Evolutionary conservation across 2,888 invertebrate species (phyloP).

Genomic region (Tachina lurida): DNA sequence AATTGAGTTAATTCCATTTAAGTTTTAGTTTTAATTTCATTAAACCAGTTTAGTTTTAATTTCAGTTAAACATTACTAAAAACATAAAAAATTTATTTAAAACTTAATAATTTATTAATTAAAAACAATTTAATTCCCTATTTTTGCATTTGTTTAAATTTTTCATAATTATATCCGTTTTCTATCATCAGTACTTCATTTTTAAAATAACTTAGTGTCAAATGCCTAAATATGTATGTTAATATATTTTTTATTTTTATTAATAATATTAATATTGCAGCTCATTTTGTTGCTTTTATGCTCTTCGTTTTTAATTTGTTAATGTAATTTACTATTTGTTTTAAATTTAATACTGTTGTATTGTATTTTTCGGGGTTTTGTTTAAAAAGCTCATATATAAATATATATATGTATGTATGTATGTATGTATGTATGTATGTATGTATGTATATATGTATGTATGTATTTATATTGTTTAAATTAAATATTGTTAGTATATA

Average conservation of each 20-base stretch:
- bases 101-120: constrained; percentile 71
- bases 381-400: constrained; percentile 73
- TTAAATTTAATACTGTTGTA: constrained; percentile 38
- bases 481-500: constrained; percentile 57
- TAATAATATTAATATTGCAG: constrained; percentile 55
- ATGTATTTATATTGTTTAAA: constrained; percentile 65
- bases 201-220: constrained; percentile 59
- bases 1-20: constrained; percentile 72
- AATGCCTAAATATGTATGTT: constrained; percentile 61
- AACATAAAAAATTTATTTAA: constrained; percentile 71
- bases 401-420: constrained; percentile 69
- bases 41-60: constrained; percentile 41
- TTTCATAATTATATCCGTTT: constrained; percentile 24
- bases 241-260: constrained; percentile 43
- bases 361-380: constrained; percentile 43
- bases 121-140: constrained; percentile 71
- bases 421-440: constrained; percentile 69
- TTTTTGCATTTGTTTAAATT: constrained; percentile 53
- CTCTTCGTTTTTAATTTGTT: constrained; percentile 35
- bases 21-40: constrained; percentile 69
- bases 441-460: constrained; percentile 67
- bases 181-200: constrained; percentile 20
- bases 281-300: constrained; percentile 56
- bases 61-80: constrained; percentile 64
- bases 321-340: constrained; percentile 54